These are phyloP conservation scores for Rhyacophila brunnea DNA, from an alignment of 1,140 invertebrate genomes.

Conservation along the genomic window DNA sequence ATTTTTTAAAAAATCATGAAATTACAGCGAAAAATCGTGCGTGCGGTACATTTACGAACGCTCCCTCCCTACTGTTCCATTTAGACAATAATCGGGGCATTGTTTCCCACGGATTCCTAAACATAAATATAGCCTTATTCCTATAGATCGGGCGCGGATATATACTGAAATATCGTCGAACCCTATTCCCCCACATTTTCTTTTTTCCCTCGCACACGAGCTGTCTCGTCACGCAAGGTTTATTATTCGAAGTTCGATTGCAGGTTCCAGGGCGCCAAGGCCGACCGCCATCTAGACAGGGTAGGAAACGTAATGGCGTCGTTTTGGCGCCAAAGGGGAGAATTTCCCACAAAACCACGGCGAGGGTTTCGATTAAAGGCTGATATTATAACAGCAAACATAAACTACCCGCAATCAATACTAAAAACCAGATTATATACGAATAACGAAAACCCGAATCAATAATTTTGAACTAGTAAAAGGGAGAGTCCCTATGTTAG, in stretches of 20 bases:
- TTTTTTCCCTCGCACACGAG: conserved; percentile 2
- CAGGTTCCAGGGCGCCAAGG: conserved; percentile 28
- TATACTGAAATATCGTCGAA: neutral
- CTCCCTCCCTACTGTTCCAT: neutral
- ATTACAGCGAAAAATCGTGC: too few relatives aligned
- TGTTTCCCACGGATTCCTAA: neutral
- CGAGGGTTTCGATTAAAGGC: too few relatives aligned
- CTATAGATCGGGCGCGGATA: neutral
- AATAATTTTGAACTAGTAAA: too few relatives aligned
- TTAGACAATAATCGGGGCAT: conserved; percentile 1
- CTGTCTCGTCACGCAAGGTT: conserved; percentile 25
- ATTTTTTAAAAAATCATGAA: too few relatives aligned
- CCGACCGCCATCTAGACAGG: conserved; percentile 5
- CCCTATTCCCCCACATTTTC: conserved; percentile 8
- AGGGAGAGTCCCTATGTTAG: too few relatives aligned
- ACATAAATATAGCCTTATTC: neutral
- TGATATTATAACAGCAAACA: too few relatives aligned
- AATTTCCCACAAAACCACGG: too few relatives aligned
- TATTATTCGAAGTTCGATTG: conserved; percentile 22
- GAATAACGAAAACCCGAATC: too few relatives aligned
- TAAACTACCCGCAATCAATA: too few relatives aligned
- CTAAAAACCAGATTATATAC: too few relatives aligned
- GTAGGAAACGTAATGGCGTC: conserved; percentile 15
- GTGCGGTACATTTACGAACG: too few relatives aligned
- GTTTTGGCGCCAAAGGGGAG: conserved; percentile 17